Percentiles rank a stretch among this genome's conserved stretches.
These are phyloP conservation scores for Maconellicoccus hirsutus DNA, from an alignment of 1,140 invertebrate genomes.

Conservation along the genomic window DNA sequence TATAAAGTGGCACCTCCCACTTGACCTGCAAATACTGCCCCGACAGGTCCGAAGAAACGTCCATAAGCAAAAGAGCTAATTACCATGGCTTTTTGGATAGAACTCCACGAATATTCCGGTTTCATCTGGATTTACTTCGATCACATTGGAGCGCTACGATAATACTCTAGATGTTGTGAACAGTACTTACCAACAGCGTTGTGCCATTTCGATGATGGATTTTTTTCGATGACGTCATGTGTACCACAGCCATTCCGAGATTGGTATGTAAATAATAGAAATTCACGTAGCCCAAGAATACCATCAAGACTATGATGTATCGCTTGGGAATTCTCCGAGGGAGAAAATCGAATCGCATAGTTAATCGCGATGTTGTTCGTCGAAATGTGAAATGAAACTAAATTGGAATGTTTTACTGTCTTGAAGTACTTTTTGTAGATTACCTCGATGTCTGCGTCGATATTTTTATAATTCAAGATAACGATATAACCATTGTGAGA, in stretches of 20 bases:
- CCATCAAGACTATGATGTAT: not conserved
- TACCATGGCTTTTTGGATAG: constrained; percentile 38
- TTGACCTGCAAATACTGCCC: constrained; percentile 34
- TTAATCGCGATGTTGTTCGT: too few relatives aligned
- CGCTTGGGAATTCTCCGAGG: not conserved
- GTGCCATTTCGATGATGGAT: not conserved
- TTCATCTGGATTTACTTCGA: constrained; percentile 27
- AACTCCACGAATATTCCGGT: constrained; percentile 41
- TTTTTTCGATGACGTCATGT: not conserved
- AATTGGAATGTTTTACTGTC: too few relatives aligned
- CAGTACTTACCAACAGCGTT: not conserved
- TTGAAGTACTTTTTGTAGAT: too few relatives aligned
- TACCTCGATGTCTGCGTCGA: too few relatives aligned
- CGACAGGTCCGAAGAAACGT: constrained; percentile 40
- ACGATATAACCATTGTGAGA: too few relatives aligned
- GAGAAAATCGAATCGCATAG: too few relatives aligned
- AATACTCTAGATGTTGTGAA: not conserved
- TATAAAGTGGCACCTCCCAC: constrained; percentile 36
- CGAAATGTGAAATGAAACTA: too few relatives aligned
- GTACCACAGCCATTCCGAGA: not conserved
- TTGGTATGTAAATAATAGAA: not conserved
- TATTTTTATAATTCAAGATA: too few relatives aligned
- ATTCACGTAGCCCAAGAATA: not conserved
- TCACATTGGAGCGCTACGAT: too few relatives aligned
- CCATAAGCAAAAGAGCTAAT: constrained; percentile 45